Evolutionary conservation across 2,797 vertebrate genomes (phyloP).

Genomic region (Pteropus rufus): DNA sequence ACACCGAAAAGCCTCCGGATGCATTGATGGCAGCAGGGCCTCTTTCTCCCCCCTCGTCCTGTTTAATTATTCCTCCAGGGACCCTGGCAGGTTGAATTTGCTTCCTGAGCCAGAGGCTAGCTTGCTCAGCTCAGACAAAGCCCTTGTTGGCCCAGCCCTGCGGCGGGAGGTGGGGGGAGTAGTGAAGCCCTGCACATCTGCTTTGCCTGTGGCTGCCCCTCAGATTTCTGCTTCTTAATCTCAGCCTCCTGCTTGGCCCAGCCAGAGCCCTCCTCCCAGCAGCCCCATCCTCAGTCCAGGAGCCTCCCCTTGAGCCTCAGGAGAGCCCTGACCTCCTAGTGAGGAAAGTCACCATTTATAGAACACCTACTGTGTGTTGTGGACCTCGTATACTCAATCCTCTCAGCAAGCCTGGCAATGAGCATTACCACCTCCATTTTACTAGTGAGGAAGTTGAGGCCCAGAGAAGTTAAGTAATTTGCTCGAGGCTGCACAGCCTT

Average conservation of each 20-base stretch:
- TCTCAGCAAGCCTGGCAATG: neutral
- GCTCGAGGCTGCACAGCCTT: neutral
- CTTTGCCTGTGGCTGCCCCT: neutral
- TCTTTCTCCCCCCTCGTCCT: neutral
- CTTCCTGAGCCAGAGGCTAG: neutral
- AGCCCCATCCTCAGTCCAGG: neutral
- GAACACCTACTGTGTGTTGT: neutral
- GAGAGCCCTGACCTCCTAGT: neutral
- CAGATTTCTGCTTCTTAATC: neutral
- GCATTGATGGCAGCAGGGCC: neutral
- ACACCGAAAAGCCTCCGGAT: neutral
- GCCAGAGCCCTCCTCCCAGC: neutral
- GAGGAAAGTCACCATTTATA: neutral
- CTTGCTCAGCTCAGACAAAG: neutral
- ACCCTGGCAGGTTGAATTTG: neutral
- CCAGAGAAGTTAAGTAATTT: neutral
- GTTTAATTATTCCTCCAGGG: slow-evolving; percentile 24
- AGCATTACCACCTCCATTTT: neutral
- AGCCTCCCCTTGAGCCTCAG: neutral
- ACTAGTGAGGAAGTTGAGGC: neutral
- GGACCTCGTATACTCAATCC: neutral
- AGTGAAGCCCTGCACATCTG: no score
- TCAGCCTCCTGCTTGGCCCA: neutral
- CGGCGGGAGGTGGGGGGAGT: accelerated
- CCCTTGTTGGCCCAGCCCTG: neutral